These are phyloP conservation scores for Vanessa cardui DNA, from an alignment of 2,888 invertebrate genomes.

Conservation along the genomic window DNA sequence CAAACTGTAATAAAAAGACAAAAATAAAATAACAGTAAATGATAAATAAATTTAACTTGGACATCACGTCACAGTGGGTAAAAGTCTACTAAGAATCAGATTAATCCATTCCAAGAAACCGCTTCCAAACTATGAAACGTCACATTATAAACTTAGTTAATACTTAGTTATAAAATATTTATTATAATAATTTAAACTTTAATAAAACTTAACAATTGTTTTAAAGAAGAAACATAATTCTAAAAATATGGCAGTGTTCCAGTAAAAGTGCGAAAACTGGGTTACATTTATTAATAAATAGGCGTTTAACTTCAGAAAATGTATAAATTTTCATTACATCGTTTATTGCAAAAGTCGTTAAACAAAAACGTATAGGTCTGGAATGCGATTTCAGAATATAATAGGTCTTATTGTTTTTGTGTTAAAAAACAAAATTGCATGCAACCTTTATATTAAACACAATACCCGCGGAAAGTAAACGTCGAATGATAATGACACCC, in stretches of 20 bases:
- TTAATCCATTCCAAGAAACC: too few species aligned
- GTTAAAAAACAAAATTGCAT: conserved; percentile 9
- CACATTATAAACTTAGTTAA: background rate
- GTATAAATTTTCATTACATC: conserved; percentile 20
- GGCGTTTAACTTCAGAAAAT: conserved; percentile 15
- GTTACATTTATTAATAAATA: conserved; percentile 19
- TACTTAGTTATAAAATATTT: background rate
- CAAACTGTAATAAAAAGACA: too few species aligned
- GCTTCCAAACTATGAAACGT: background rate
- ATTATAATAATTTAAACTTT: background rate
- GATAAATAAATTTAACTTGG: too few species aligned
- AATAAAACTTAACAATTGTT: background rate
- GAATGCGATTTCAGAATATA: conserved; percentile 5
- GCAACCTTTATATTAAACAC: background rate
- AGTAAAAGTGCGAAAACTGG: conserved; percentile 8
- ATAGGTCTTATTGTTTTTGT: conserved; percentile 13
- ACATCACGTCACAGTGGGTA: too few species aligned
- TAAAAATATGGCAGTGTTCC: background rate
- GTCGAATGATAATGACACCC: conserved; percentile 22
- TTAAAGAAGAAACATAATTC: conserved; percentile 1
- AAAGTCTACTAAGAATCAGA: too few species aligned
- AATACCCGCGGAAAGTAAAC: conserved; percentile 3
- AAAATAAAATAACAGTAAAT: too few species aligned
- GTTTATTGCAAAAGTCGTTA: conserved; percentile 17
- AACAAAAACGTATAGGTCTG: background rate